Evolutionary conservation across 1,140 invertebrate species (phyloP).

Genomic region (Drosophila rufa): DNA sequence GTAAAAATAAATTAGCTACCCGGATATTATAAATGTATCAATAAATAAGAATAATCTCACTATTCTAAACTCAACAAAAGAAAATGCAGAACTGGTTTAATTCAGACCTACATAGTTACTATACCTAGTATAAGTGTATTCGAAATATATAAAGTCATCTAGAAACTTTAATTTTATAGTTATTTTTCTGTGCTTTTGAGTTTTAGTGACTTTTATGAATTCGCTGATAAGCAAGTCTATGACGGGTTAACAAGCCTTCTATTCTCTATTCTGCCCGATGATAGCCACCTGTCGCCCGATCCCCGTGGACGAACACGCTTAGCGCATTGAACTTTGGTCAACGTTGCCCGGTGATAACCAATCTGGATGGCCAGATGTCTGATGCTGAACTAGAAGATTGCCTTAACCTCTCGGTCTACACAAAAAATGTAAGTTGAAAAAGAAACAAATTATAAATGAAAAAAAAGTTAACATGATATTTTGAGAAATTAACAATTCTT

Average conservation of each 20-base stretch:
- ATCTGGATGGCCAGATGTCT: conserved; percentile 43
- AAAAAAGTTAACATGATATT: no score
- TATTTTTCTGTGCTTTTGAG: background rate
- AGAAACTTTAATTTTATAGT: background rate
- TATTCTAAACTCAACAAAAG: no score
- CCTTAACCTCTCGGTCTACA: conserved; percentile 77
- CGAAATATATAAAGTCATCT: no score
- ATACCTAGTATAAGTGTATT: no score
- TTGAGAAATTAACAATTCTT: background rate
- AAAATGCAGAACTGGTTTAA: no score
- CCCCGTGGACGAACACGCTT: conserved; percentile 57
- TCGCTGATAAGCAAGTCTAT: conserved; percentile 46
- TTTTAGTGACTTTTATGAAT: conserved; percentile 26
- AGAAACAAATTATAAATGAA: no score
- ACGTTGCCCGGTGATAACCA: conserved; percentile 80
- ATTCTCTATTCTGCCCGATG: conserved; percentile 6
- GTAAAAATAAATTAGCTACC: background rate
- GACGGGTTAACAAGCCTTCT: conserved; percentile 7
- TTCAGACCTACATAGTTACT: no score
- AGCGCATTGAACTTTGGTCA: conserved; percentile 71
- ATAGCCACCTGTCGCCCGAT: conserved; percentile 66
- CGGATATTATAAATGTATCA: no score
- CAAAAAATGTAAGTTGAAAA: conserved; percentile 70
- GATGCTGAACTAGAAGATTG: conserved; percentile 78
- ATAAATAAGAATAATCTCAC: background rate